Conservation (phyloP, 2,797 vertebrate genomes). For the Pipistrellus pygmaeus region DNA sequence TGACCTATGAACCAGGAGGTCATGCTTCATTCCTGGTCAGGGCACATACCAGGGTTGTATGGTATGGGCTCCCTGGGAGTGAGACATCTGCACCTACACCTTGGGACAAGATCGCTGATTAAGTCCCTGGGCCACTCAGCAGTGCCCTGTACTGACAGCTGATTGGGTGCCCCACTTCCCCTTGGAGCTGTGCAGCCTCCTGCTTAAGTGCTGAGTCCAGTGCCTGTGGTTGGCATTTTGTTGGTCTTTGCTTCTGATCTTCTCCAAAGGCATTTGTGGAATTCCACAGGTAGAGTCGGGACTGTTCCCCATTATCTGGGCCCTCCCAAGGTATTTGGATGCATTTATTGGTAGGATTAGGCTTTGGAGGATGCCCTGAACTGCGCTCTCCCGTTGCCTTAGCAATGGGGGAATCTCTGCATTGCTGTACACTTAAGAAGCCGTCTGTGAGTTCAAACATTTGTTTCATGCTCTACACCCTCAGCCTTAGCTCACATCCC, state of each 20-base stretch:
- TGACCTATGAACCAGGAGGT: no score
- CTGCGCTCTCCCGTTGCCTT: background rate
- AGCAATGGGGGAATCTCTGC: background rate
- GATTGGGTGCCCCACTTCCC: rapidly evolving
- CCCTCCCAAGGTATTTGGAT: background rate
- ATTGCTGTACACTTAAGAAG: background rate
- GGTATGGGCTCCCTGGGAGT: background rate
- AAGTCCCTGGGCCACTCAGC: background rate
- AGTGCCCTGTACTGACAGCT: background rate
- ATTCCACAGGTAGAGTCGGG: background rate
- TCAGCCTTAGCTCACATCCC: background rate
- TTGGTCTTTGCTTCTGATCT: background rate
- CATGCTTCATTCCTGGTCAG: no score
- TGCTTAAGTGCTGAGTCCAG: background rate
- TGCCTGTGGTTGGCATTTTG: background rate
- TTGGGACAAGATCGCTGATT: rapidly evolving
- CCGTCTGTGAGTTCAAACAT: background rate
- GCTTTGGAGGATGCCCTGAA: background rate
- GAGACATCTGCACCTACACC: background rate
- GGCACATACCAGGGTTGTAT: no score
- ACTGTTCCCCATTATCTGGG: background rate
- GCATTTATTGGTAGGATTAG: background rate
- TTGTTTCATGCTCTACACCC: background rate
- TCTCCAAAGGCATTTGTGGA: background rate
- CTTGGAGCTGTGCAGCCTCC: background rate